These are phyloP conservation scores for Pantherophis alleghaniensis DNA, from an alignment of 2,797 vertebrate genomes.

Conservation along the genomic window DNA sequence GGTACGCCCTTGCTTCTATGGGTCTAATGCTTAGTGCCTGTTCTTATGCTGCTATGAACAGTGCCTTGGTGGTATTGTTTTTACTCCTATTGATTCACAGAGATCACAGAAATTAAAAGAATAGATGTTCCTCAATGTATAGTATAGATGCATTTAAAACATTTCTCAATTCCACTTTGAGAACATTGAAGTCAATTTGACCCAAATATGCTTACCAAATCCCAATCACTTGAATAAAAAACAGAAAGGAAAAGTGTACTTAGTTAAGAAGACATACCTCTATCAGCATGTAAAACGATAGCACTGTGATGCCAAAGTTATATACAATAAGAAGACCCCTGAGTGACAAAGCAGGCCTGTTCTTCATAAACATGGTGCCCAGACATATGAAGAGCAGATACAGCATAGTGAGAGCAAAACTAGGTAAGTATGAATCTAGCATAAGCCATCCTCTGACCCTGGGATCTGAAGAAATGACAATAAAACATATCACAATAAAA, in stretches of 20 bases:
- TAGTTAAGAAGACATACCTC: constrained; percentile 73
- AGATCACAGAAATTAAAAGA: not conserved
- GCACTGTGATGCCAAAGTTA: constrained; percentile 81
- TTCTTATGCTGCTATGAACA: not conserved
- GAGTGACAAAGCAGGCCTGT: constrained; percentile 79
- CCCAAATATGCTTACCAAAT: not conserved
- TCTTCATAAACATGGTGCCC: constrained; percentile 81
- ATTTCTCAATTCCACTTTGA: not conserved
- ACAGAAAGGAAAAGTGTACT: not conserved
- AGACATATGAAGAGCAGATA: constrained; percentile 82
- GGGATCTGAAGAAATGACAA: constrained; percentile 72
- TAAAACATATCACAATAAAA: not conserved
- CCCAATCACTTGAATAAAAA: not conserved
- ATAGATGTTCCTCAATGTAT: not conserved
- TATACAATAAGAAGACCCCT: constrained; percentile 79
- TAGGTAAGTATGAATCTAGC: constrained; percentile 86
- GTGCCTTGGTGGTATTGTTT: not conserved
- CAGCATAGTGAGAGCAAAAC: constrained; percentile 74
- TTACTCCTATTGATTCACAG: not conserved
- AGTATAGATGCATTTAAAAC: not conserved
- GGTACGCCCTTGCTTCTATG: not conserved
- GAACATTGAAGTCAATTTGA: not conserved
- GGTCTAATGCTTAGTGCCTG: not conserved
- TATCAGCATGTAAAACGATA: constrained; percentile 83
- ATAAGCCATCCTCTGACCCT: constrained; percentile 86